Evolutionary conservation across 2,113 vertebrate species (phyloP).

Genomic region (Zosterops hypoxanthus): DNA sequence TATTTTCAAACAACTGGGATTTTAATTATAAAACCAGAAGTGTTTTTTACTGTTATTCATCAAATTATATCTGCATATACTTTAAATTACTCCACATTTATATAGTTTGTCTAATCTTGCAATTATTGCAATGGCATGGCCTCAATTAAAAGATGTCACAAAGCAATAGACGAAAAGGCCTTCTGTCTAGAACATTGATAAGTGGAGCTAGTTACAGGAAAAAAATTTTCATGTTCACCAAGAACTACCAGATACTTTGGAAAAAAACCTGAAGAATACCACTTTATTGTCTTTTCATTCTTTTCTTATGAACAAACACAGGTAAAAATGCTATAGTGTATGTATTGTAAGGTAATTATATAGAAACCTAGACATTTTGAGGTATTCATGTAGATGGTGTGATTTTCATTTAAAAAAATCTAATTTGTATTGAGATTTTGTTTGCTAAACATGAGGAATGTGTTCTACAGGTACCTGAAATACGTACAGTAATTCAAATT

Average conservation of each 20-base stretch:
- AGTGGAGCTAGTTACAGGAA: background rate
- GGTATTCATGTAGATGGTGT: background rate
- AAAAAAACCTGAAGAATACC: background rate
- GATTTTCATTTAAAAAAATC: background rate
- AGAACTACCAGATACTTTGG: background rate
- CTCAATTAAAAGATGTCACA: background rate
- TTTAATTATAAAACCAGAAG: background rate
- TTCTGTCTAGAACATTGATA: background rate
- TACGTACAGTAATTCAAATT: background rate
- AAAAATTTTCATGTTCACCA: background rate
- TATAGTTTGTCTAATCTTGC: background rate
- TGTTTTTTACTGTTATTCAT: background rate
- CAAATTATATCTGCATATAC: background rate
- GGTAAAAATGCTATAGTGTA: background rate
- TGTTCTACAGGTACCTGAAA: background rate
- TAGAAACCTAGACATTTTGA: background rate
- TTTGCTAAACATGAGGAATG: background rate
- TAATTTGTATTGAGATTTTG: background rate
- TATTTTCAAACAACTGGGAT: background rate
- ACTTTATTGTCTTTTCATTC: background rate
- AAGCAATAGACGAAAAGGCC: background rate
- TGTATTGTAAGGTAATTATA: background rate
- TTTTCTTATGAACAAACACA: background rate
- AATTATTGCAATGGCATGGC: background rate
- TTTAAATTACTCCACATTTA: background rate